Base-by-base conservation (phyloP, 2,888 invertebrate genomes). In the Sturmia bella region DNA sequence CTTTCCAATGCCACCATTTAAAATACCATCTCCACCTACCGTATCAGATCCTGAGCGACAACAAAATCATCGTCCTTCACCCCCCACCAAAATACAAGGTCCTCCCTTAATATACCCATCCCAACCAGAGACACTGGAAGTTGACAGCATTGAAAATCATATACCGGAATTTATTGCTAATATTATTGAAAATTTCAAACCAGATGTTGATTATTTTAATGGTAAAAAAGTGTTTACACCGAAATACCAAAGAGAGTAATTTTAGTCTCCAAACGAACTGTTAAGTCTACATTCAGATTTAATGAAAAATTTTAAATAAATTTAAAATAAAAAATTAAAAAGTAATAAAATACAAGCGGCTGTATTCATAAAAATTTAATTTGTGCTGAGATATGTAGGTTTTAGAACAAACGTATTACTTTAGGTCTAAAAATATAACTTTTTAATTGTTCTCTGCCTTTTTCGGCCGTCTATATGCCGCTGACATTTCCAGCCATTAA, bases 181-280 rank as follows among this genome's bases (percentile, higher is more conserved):
- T 59, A 50, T 37, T 57, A 41, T 72, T 43, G 39, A 32, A 17
- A 37, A 41, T 4, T 11, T 19, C 27, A 52, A 41, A 37, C 59
- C 39, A 43, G 54, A 48, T n/a, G 21, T 27, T 7, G 57, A 68
- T 15, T 72, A 72, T 61, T 80, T 56, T 19, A 76, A 76, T 68
- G 75, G 76, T 7, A 76, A 80, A 66, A 13, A 68, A 12, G 43
- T 81, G 11, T 76, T 61, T 24, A 76, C 72, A 19, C 76, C 76
- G 1, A 76, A 81, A 48, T 72, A 76, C 56, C 21, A 43, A 6
- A 15, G 12, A 19, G 9, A 48, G 11, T 57, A 15, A 50, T 3
- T 24, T 41, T 2, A 64, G n/a, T n/a, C n/a, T 19, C 21, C 5
- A 21, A 37, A 48, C 12, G 13, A 32, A 27, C 27, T 4, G 27